These are phyloP conservation scores for Nephila pilipes DNA, from an alignment of 1,140 invertebrate genomes.

Conservation along the genomic window DNA sequence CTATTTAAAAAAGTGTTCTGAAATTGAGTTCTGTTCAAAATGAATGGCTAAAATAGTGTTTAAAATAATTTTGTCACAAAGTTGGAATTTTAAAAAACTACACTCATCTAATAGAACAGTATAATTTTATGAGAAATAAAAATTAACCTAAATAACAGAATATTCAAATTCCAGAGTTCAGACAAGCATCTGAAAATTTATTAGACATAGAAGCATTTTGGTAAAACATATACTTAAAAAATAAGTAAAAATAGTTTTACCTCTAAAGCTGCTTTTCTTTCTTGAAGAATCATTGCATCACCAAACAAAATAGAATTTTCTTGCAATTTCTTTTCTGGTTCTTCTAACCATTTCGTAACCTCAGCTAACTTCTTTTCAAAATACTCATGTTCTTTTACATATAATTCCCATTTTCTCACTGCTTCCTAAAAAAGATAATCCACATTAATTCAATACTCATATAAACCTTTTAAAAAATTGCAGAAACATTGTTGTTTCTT, in stretches of 20 bases:
- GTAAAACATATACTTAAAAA: neutral
- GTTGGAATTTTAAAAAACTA: too few relatives aligned
- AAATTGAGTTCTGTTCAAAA: too few relatives aligned
- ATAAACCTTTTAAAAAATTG: neutral
- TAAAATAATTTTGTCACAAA: too few relatives aligned
- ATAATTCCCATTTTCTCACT: conserved; percentile 87
- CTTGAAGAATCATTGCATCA: conserved; percentile 91
- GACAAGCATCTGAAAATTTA: neutral
- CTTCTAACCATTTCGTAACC: conserved; percentile 88
- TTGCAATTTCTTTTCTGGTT: conserved; percentile 87
- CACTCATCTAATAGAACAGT: too few relatives aligned
- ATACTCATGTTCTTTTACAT: conserved; percentile 90
- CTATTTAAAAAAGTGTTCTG: too few relatives aligned
- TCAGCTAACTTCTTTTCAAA: conserved; percentile 90
- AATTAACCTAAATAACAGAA: too few relatives aligned
- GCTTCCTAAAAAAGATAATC: conserved; percentile 79
- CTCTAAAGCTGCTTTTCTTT: conserved; percentile 90
- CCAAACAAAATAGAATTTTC: conserved; percentile 92
- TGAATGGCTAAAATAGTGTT: too few relatives aligned
- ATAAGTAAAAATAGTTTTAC: conserved; percentile 72
- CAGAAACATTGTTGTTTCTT: neutral
- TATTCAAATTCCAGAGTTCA: too few relatives aligned
- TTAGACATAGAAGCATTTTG: neutral
- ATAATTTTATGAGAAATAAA: too few relatives aligned
- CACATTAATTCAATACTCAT: neutral